These are phyloP conservation scores for Anthophora plumipes DNA, from an alignment of 2,888 invertebrate species.

Conservation along the genomic window DNA sequence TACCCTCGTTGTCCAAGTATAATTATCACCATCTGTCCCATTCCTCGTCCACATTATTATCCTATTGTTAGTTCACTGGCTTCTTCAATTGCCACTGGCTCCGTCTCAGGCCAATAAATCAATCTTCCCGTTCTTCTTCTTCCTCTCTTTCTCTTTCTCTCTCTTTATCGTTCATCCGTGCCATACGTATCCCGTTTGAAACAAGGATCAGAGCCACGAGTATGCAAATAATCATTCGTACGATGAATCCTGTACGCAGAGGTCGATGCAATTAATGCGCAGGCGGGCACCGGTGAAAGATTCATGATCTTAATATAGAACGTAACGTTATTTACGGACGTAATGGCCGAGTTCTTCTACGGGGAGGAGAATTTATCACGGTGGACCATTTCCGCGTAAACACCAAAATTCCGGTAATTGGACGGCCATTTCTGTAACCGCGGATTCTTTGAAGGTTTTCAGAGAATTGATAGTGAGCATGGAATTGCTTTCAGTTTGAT, in stretches of 20 bases:
- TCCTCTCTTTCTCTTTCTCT: neutral
- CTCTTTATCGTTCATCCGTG: neutral
- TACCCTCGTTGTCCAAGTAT: neutral
- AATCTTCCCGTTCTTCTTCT: conserved; percentile 3
- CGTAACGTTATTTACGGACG: neutral
- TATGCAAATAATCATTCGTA: neutral
- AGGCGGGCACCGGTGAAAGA: neutral
- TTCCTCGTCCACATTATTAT: neutral
- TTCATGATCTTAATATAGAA: neutral
- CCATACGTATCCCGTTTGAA: neutral
- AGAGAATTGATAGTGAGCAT: conserved; percentile 24
- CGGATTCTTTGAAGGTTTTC: conserved; percentile 1
- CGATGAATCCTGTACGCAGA: neutral
- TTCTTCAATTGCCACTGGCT: conserved; percentile 11
- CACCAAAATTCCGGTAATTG: conserved; percentile 24
- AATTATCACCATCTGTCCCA: conserved; percentile 13
- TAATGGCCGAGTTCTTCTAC: neutral
- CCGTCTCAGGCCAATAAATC: conserved; percentile 22
- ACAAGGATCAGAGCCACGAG: neutral
- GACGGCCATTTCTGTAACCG: neutral
- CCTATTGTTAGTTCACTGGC: conserved; percentile 17
- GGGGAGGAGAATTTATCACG: conserved; percentile 2
- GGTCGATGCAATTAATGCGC: conserved; percentile 1
- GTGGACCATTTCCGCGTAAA: conserved; percentile 12
- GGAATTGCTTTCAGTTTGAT: conserved; percentile 41